phyloP scores from a whole-genome alignment of 1,140 invertebrate genomes.

The Zaprionus gabonicus region DNA sequence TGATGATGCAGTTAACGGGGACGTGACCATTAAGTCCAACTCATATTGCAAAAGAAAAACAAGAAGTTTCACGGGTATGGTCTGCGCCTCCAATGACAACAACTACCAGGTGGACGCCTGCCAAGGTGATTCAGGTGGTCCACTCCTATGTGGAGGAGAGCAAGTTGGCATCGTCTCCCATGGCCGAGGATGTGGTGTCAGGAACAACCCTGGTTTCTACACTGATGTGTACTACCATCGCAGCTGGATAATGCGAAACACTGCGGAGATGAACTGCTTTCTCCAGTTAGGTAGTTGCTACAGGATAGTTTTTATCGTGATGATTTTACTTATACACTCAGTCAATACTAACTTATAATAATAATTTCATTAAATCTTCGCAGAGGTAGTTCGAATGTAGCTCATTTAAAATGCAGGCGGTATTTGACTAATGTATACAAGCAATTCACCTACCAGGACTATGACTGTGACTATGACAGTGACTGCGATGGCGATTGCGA shows the following conservation, averaged over 20 bases:
- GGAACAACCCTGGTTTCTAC: slow-evolving; percentile 90
- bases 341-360: background rate
- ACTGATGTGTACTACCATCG: slow-evolving; percentile 87
- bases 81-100: slow-evolving; percentile 57
- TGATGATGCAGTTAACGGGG: slow-evolving; percentile 50
- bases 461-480: too few relatives aligned
- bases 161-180: slow-evolving; percentile 88
- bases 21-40: slow-evolving; percentile 21
- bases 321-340: background rate
- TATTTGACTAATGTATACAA: background rate
- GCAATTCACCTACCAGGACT: background rate
- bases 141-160: slow-evolving; percentile 47
- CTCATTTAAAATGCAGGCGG: background rate
- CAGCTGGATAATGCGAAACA: slow-evolving; percentile 84
- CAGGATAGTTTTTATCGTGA: background rate
- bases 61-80: slow-evolving; percentile 32
- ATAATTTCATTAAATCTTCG: too few relatives aligned
- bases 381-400: too few relatives aligned
- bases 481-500: background rate
- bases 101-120: slow-evolving; percentile 63
- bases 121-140: slow-evolving; percentile 74
- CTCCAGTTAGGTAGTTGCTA: background rate
- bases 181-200: slow-evolving; percentile 88
- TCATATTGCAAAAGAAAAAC: slow-evolving; percentile 2
- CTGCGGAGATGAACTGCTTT: background rate